Conservation (phyloP, 2,888 invertebrate species). For the Drosophila anomelani region DNA sequence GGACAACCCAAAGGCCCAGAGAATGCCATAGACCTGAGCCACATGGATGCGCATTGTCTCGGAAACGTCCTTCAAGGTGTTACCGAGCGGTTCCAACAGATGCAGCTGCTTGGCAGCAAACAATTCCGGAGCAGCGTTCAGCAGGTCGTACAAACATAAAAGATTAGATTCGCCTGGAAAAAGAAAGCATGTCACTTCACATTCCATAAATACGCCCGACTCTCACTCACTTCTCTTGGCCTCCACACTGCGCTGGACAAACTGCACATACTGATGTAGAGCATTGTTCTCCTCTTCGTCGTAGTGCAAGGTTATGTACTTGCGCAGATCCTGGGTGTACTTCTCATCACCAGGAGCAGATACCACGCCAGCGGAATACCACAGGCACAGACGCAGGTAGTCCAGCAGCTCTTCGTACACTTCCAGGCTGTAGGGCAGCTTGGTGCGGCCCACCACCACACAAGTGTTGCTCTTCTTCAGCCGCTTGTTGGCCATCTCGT, state of each 20-base stretch:
- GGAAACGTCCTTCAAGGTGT: conserved; percentile 88
- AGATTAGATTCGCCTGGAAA: conserved; percentile 84
- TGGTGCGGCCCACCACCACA: conserved; percentile 88
- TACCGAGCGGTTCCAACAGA: conserved; percentile 80
- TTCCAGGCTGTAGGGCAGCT: conserved; percentile 89
- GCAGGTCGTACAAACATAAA: conserved; percentile 91
- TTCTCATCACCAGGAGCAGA: conserved; percentile 86
- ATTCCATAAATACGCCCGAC: neutral
- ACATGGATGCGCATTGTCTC: conserved; percentile 91
- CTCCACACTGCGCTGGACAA: conserved; percentile 88
- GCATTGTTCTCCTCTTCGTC: conserved; percentile 86
- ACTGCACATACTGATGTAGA: conserved; percentile 88
- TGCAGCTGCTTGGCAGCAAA: conserved; percentile 88
- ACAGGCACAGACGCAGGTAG: conserved; percentile 92
- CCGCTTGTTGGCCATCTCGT: conserved; percentile 88
- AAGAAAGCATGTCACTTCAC: neutral
- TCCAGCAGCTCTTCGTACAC: conserved; percentile 90
- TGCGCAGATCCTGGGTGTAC: conserved; percentile 88
- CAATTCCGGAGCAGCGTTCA: conserved; percentile 91
- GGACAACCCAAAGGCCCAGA: conserved; percentile 87
- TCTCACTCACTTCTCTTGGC: conserved; percentile 87
- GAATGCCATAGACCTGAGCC: conserved; percentile 90
- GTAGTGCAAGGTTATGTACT: conserved; percentile 87
- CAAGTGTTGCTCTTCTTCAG: conserved; percentile 87
- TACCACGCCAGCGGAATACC: conserved; percentile 87